Base-by-base conservation (phyloP, 2,113 vertebrate species). In the Eulemur macaco region DNA sequence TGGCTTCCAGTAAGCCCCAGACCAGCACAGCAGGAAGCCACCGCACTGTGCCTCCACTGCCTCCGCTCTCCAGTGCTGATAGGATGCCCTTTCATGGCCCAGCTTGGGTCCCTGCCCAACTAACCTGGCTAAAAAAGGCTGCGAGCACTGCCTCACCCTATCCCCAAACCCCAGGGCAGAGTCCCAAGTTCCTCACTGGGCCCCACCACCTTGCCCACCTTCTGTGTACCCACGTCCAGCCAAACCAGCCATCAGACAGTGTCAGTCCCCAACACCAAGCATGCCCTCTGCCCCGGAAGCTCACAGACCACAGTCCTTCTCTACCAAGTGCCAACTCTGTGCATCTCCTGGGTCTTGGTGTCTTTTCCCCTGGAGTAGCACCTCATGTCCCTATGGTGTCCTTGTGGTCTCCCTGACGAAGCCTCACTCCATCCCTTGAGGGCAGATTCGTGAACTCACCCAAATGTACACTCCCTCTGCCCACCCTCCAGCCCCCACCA, bases 121-220 rank as follows among this genome's bases (percentile, higher is more conserved):
- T 31, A 60, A 64, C 54, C 25, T 25, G 17, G 56, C 54, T 20
- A 52, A 37, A 54, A 27, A n/a, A 58, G 15, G 10, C n/a, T 23
- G 0, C 4, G 56, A 68, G 8, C 18, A 29, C 45, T 69, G n/a
- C 66, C 7, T 15, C 4, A 1, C 11, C 23, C 9, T 20, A 29
- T 12, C 14, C 31, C 42, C 34, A 82, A 2, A 20, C 15, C 34
- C 52, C 71, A 77, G 71, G 17, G 66, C 52, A 69, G 68, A 89
- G 45, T 34, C n/a, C 15, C 3, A 8, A 10, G 34, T 52, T 63
- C 58, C 45, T 56, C 56, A 6, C 15, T 23, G 7, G 23, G 50
- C n/a, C 56, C 52, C 13, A 9, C n/a, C 12, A 42, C 2, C 45
- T 74, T 7, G 2, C 68, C 27, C 13, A 6, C 34, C 68, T 29